These are phyloP conservation scores for Hycleus phaleratus DNA, from an alignment of 1,140 invertebrate species.

Conservation along the genomic window DNA sequence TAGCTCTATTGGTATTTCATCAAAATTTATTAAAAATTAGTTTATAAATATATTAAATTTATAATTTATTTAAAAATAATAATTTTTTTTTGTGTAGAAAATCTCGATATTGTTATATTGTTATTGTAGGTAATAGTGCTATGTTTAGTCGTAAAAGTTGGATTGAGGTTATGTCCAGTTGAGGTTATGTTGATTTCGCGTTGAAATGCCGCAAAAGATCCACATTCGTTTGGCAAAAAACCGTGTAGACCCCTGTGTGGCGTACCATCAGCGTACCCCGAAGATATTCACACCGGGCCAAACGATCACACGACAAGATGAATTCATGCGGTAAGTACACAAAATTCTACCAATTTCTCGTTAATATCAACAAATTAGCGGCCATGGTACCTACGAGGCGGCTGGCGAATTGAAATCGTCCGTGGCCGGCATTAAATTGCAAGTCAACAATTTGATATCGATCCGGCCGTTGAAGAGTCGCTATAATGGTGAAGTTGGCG, in stretches of 20 bases:
- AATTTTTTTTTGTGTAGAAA: too few relatives aligned
- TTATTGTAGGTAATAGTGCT: too few relatives aligned
- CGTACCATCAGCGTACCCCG: slow-evolving; percentile 48
- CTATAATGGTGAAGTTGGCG: slow-evolving; percentile 92
- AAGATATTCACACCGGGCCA: slow-evolving; percentile 80
- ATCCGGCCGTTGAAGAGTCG: slow-evolving; percentile 83
- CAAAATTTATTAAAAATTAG: too few relatives aligned
- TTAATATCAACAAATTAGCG: slow-evolving; percentile 49
- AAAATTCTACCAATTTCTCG: not conserved
- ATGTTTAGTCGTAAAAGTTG: too few relatives aligned
- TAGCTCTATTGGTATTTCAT: too few relatives aligned
- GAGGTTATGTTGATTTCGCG: not conserved
- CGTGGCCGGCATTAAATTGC: slow-evolving; percentile 86
- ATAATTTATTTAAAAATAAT: too few relatives aligned
- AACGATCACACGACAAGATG: slow-evolving; percentile 70
- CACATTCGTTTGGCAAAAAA: slow-evolving; percentile 43
- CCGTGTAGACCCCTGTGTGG: slow-evolving; percentile 47
- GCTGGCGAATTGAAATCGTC: slow-evolving; percentile 79
- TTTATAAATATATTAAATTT: too few relatives aligned
- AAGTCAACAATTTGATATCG: slow-evolving; percentile 91
- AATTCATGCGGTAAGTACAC: slow-evolving; percentile 70
- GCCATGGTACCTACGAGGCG: slow-evolving; percentile 91
- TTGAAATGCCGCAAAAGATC: slow-evolving; percentile 36
- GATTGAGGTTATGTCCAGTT: too few relatives aligned
- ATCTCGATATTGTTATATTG: too few relatives aligned